Base-by-base conservation (phyloP, 2,888 invertebrate genomes). In the Synanthedon andrenaeformis region DNA sequence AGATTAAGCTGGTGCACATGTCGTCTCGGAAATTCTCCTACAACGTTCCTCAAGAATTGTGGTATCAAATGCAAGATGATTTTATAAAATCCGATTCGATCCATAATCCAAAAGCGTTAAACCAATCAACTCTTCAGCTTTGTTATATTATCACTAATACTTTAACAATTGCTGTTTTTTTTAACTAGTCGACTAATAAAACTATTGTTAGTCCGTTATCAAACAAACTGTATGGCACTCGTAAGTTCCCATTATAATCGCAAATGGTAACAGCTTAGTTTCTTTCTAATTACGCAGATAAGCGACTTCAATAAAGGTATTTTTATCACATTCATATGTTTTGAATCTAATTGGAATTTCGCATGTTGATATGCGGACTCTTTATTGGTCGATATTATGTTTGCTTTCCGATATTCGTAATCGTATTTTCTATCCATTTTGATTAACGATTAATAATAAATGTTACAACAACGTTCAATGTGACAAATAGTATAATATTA, bases 291-390 rank as follows among this genome's bases (percentile, higher is more conserved):
- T 85, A 87, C 85, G 70, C 62, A 82, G 87, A 87, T 87, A 87
- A 87, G 82, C 72, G 64, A 76, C 73, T 82, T 71, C 83, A 86
- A 87, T 87, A 87, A 85, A 81, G 82, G 77, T 74, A 72, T 73
- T 72, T 82, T 85, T 87, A 86, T 87, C 87, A 82, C 77, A 84
- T 82, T 79, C 79, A 74, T 84, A 75, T 79, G 83, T 84, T 82
- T 75, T 70, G 82, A 85, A 83, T 87, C 83, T 87, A 87, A 87
- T 86, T 86, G 85, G 84, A 82, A 84, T 85, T 86, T 86, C 72
- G 82, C 86, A 84, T 86, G 83, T 83, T 79, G 79, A 84, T 86
- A 83, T 83, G 80, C 74, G 77, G 70, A 83, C 81, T 85, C 80
- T 81, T 81, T 82, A 85, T 83, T 83, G 75, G 77, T 79, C 78